Evolutionary conservation across 2,888 invertebrate genomes (phyloP).

Genomic region (Rhagophthalmus giganteus): DNA sequence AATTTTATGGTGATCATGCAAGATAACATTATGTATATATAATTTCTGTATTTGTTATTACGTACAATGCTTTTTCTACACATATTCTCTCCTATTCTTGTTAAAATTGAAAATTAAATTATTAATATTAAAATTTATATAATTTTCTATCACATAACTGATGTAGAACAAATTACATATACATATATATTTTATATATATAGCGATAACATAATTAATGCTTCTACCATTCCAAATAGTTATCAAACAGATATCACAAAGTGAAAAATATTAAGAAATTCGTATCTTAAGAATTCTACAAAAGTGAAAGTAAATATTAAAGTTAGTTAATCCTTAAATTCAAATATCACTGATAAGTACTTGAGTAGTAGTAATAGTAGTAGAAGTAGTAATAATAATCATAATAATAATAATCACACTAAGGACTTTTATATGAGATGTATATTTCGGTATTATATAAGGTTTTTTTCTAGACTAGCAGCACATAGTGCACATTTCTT

Average conservation of each 20-base stretch:
- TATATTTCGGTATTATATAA: background rate
- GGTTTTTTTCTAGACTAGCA: slow-evolving; percentile 2
- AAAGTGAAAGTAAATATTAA: slow-evolving; percentile 9
- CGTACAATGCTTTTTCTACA: background rate
- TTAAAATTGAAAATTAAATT: background rate
- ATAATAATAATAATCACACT: slow-evolving; percentile 1
- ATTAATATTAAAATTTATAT: background rate
- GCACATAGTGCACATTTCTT: background rate
- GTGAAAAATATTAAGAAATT: slow-evolving; percentile 21
- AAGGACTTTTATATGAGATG: too few species aligned
- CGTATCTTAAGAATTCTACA: slow-evolving; percentile 13
- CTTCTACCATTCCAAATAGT: slow-evolving; percentile 1
- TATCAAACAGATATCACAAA: slow-evolving; percentile 18
- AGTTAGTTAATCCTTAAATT: slow-evolving; percentile 12
- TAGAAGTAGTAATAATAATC: background rate
- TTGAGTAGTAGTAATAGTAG: background rate
- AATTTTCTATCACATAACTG: slow-evolving; percentile 9
- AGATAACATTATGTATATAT: too few species aligned
- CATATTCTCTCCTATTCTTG: background rate
- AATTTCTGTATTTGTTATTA: too few species aligned
- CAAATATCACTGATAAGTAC: slow-evolving; percentile 20
- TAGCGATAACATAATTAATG: too few species aligned
- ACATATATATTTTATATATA: slow-evolving; percentile 11
- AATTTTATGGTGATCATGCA: background rate
- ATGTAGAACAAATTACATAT: slow-evolving; percentile 4